Base-by-base conservation (phyloP, 2,888 invertebrate genomes). In the Dyspetes luteomarginatus region DNA sequence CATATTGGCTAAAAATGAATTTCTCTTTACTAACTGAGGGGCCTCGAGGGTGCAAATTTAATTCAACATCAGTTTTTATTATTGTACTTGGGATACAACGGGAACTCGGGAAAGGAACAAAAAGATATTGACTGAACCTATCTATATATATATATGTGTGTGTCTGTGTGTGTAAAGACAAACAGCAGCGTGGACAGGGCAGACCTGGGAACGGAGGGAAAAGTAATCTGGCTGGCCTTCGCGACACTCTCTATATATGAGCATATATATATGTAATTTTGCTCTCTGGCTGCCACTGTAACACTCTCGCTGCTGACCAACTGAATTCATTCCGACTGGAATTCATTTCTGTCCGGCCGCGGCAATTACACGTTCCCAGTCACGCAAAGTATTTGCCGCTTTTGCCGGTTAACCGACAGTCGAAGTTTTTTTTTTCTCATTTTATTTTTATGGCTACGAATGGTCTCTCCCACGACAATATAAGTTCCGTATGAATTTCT, bases 191-290 rank as follows among this genome's bases (percentile, higher is more conserved):
- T 28, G 55, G 36, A 55, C 75, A 68, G 78, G 80, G 60, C 79
- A 81, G 81, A 88, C 85, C 86, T 84, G 86, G 86, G 86, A 86
- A 86, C 84, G 78, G 85, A 84, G 85, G 86, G 86, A 87, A 89
- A 89, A 89, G 88, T 88, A 84, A 88, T 85, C 87, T 84, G 85
- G 87, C 81, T 88, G 90, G 87, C 89, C 90, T 90, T 90, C 89
- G 86, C 85, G 87, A 88, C 86, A 88, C 84, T 83, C 78, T 78
- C 83, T 83, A 78, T 50, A n/a, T 24, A 41, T 12, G 41, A 5
- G 26, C 26, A 26, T 62, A 19, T 55, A n/a, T 50, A 24, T 26
- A 41, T 64, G 55, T n/a, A 36, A 75, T 72, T 72, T 75, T 75
- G 24, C 30, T 50, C 50, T 50, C 30, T 30, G n/a, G 67, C 56